Evolutionary conservation across 92 coral and sea anemone species (phyloP), one percentile per base, ranked within the genome.

Genomic region (Paramuricea clavata): DNA sequence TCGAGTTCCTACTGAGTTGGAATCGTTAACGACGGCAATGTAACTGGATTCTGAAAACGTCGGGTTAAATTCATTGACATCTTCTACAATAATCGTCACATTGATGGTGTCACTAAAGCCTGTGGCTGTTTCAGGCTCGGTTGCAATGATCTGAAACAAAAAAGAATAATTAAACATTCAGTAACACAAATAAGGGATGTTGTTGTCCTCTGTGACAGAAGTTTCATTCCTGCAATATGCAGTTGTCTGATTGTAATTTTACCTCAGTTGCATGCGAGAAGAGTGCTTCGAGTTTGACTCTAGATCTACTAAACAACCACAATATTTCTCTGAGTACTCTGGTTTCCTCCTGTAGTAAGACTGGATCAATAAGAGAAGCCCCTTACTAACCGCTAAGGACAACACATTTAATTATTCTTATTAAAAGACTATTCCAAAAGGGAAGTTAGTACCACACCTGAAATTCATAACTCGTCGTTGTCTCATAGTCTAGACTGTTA

Each of bases 21-120:
- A 91, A 68, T 94, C 98, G 10, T 73, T 60, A 32, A 94, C 89
- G 11, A 93, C 90, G 39, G 85, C 91, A 13, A 28, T 87, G 83
- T 95, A 95, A 22, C 89, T 90, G 5, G 91, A 82, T 74, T 89
- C 90, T 36, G 89, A 32, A 64, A 95, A 95, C 23, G 77, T 89
- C 9, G 98, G 98, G 31, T 95, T 95, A 81, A 94, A 91, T 82
- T 95, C 98, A 52, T 95, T 95, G 23, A 95, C 89, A 60, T 95
- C 98, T 31, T 95, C 88, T 31, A 95, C 92, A 69, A 94, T 88
- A 22, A 95, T 78, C 12, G 92, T 92, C 34, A 95, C 94, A 59
- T 88, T 81, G 33, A 93, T 90, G 12, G 94, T 89, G 61, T 89
- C 83, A 39, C 87, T 92, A 56, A 76, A 83, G 31, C 89, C 80